Evolutionary conservation across 2,888 invertebrate species (phyloP), one percentile per base, ranked within the genome.

Genomic region (Drosophila prostipennis): DNA sequence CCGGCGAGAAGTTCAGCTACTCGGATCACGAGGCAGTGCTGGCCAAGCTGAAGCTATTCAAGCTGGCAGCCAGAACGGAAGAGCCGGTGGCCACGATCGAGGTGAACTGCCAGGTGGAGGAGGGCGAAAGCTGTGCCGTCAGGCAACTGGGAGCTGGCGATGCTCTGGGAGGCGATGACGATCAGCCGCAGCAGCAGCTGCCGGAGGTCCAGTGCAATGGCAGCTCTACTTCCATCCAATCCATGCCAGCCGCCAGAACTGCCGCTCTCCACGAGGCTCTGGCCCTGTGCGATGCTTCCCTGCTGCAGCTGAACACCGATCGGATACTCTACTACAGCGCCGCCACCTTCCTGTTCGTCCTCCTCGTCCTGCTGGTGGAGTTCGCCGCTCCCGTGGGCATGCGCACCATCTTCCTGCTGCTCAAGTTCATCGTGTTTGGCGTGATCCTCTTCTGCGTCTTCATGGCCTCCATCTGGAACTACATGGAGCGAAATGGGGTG

Each of bases 11-110:
- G 56, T 96, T 95, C 83, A 97, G 97, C 81, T 98, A 95, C 91
- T 98, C 98, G 0, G 98, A 98, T 91, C 98, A 98, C 91, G 98
- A 98, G 92, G 98, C 97, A 13, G 95, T 98, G 7, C 92, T 94
- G 69, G 94, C 96, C 7, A 94, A 92, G 77, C 60, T 94, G 29
- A 79, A 71, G 45, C 37, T 90, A 8, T 77, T 72, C 8, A 45
- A 46, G 2, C 13, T 53, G 32, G 40, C 26, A n/a, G 34, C 43
- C 5, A 36, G 10, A 2, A 36, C n/a, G 0, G 46, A 34, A 14
- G 8, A 40, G 3, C 46, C n/a, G 10, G 56, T 72, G 13, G 40
- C 39, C 6, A 23, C 36, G 0, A 76, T 74, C 13, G 51, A 80
- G 13, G 74, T 80, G 4, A 59, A 56, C 32, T 84, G 74, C 14